A percentile compares a stretch with the other conserved stretches of the same genome.
Conservation (phyloP, 2,113 vertebrate genomes). For the Ia io region DNA sequence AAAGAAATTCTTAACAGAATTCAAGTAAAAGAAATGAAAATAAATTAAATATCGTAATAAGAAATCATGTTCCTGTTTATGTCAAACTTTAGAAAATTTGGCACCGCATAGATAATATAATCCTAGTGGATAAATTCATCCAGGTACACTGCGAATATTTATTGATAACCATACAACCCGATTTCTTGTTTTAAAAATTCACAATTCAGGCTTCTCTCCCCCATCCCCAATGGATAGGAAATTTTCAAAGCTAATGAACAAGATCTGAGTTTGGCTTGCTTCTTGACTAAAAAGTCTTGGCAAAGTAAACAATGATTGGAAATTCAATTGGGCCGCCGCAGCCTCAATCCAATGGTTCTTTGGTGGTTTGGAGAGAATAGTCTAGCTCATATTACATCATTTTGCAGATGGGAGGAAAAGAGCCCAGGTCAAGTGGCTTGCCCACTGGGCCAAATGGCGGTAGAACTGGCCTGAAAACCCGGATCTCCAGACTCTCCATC, state of each 20-base stretch:
- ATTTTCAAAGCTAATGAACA: conserved; percentile 33
- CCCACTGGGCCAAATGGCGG: not conserved
- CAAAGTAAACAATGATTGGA: not conserved
- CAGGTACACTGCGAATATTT: not conserved
- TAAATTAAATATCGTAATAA: not conserved
- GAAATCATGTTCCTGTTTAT: not conserved
- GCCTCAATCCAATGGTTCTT: not conserved
- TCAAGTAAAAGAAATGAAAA: not conserved
- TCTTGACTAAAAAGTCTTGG: not conserved
- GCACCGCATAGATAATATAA: not conserved
- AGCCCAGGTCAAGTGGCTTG: not conserved
- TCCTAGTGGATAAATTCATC: not conserved
- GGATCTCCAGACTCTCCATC: not conserved
- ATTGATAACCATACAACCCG: not conserved
- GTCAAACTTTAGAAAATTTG: not conserved
- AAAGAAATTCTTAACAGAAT: not conserved
- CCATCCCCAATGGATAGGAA: not conserved
- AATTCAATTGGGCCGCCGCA: not conserved
- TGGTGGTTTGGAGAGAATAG: not conserved
- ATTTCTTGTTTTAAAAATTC: not conserved
- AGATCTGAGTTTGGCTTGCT: not conserved
- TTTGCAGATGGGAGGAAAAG: not conserved
- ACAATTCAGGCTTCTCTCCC: not conserved
- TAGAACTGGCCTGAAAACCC: not conserved
- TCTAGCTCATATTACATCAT: conserved; percentile 5